Base-by-base conservation (phyloP, 2,888 invertebrate genomes). In the Drosophila greeni region DNA sequence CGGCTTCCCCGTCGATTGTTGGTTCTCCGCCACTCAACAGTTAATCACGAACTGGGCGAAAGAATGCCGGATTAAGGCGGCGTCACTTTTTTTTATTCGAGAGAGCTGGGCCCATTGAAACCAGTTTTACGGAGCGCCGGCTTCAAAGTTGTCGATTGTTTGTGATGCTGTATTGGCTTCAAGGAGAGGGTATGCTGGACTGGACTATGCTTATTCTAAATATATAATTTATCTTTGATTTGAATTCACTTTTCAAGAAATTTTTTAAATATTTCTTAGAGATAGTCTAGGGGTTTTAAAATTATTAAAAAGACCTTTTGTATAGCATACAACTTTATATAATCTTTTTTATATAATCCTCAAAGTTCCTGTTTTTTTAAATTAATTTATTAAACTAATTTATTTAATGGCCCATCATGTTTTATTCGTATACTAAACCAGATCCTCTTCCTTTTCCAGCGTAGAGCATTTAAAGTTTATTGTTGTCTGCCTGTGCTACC, bases 31-130 rank as follows among this genome's bases (percentile, higher is more conserved):
- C 83, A 75, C 83, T 79, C 81, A 73, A 75, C 77, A 81, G 79
- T 83, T 79, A 81, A 79, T 79, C 79, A 79, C 79, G 83, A 79
- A 70, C 66, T 75, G 72, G 70, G 57, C 56, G 68, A 68, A 79
- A 70, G 75, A 83, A 82, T 79, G 75, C 78, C 70, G 81, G 82
- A 82, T 82, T 82, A 76, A 74, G 70, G 69, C 54, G 67, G 66
- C 65, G 64, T 65, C 65, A 57, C 43, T 59, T 29, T 40, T 39
- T 54, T 56, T 42, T 23, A 20, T 20, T 11, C 11, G 12, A 1
- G 5, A 59, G 16, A 59, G 26, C 31, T 57, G 43, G 37, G 49
- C 4, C 51, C 59, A 42, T 29, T 54, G 47, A 47, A 70, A 67
- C 67, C 69, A 49, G 67, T 67, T 67, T 59, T 53, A 53, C 53